Evolutionary conservation across 2,888 invertebrate species (phyloP).

Genomic region (Petrophora chlorosata): DNA sequence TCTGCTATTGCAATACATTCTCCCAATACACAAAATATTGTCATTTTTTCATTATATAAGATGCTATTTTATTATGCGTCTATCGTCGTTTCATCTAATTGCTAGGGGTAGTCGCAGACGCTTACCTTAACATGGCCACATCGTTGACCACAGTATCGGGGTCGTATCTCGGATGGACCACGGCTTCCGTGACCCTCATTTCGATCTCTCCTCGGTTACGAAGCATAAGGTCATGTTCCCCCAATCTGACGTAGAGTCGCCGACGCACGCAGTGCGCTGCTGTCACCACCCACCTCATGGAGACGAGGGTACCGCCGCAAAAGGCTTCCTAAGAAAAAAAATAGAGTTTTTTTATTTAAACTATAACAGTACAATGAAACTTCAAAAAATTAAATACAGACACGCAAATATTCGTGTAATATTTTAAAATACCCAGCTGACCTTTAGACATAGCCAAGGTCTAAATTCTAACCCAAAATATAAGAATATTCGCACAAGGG

Average conservation of each 20-base stretch:
- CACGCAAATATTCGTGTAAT: not conserved
- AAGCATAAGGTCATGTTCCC: slow-evolving; percentile 92
- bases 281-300: slow-evolving; percentile 92
- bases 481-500: too few species aligned
- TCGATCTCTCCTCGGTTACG: slow-evolving; percentile 91
- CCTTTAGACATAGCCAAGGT: too few species aligned
- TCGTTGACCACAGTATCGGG: slow-evolving; percentile 96
- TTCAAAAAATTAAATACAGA: too few species aligned
- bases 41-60: too few species aligned
- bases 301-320: slow-evolving; percentile 93
- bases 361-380: too few species aligned
- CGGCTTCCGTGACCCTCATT: slow-evolving; percentile 88
- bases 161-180: slow-evolving; percentile 93
- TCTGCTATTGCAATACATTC: not conserved
- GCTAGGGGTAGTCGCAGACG: too few species aligned
- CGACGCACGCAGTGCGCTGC: slow-evolving; percentile 94
- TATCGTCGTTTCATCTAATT: too few species aligned
- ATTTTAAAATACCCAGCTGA: too few species aligned
- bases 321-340: slow-evolving; percentile 87
- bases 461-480: too few species aligned
- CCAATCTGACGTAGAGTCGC: slow-evolving; percentile 90
- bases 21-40: too few species aligned
- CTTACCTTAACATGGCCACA: slow-evolving; percentile 91
- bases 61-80: too few species aligned
- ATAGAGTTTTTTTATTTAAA: too few species aligned